Conservation (phyloP, 1,140 invertebrate species). For the Aricia agestis region DNA sequence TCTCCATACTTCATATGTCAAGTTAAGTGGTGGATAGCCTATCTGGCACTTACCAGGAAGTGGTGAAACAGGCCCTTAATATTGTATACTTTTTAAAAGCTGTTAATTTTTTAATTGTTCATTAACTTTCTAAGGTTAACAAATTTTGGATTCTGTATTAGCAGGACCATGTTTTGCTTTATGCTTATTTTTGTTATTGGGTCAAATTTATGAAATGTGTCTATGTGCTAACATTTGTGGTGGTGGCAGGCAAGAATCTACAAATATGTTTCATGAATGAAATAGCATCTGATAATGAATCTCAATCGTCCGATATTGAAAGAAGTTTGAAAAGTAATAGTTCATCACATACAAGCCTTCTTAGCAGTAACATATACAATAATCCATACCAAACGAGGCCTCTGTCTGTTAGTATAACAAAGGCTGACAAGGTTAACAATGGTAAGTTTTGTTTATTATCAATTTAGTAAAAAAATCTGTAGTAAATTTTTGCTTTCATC, state of each 20-base stretch:
- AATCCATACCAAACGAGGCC: conserved; percentile 73
- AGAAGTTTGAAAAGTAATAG: conserved; percentile 66
- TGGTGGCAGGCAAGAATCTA: conserved; percentile 88
- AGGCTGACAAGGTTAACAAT: conserved; percentile 60
- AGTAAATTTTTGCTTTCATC: no score
- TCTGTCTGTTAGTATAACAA: conserved; percentile 67
- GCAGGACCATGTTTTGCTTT: neutral
- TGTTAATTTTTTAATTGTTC: no score
- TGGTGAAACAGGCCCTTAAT: no score
- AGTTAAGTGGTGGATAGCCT: no score
- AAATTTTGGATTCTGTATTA: neutral
- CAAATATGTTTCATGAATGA: conserved; percentile 98
- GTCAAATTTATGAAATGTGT: neutral
- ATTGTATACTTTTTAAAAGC: no score
- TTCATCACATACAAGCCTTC: conserved; percentile 57
- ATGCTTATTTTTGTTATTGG: conserved; percentile 17
- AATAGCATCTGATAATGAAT: conserved; percentile 88
- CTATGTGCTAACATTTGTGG: conserved; percentile 39
- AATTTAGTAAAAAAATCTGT: no score
- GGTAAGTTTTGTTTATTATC: conserved; percentile 45
- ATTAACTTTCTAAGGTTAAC: neutral
- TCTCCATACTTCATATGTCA: no score
- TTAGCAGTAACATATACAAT: conserved; percentile 63
- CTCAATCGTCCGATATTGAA: conserved; percentile 83
- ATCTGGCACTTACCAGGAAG: no score